Evolutionary conservation across 2,797 vertebrate species (phyloP).

Genomic region (Halcyon badia): DNA sequence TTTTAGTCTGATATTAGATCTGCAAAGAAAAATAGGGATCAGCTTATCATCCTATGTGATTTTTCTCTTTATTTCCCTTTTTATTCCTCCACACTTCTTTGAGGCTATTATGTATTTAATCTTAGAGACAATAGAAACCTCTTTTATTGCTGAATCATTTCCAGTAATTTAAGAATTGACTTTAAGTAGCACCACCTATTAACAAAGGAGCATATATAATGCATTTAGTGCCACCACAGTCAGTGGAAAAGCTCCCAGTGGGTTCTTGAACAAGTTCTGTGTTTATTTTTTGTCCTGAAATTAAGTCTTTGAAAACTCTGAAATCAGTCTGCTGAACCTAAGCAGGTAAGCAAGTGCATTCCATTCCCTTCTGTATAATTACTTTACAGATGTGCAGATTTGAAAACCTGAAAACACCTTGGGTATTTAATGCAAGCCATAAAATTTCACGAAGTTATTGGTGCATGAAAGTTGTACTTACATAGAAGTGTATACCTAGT

Average conservation of each 20-base stretch:
- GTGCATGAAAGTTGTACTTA: background rate
- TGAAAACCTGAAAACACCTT: constrained; percentile 32
- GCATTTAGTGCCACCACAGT: background rate
- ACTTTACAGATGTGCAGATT: constrained; percentile 28
- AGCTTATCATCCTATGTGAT: background rate
- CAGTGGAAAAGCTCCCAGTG: background rate
- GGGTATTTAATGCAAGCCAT: background rate
- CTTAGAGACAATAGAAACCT: background rate
- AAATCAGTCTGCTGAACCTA: constrained; percentile 2
- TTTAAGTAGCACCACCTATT: constrained; percentile 23
- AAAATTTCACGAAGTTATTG: background rate
- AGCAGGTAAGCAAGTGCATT: constrained; percentile 9
- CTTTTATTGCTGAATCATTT: background rate
- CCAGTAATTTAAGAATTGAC: constrained; percentile 18
- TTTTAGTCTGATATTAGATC: background rate
- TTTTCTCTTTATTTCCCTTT: background rate
- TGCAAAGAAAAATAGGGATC: background rate
- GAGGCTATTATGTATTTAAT: background rate
- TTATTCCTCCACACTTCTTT: background rate
- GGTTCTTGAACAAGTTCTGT: background rate
- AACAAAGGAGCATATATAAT: background rate
- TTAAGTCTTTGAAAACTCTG: constrained; percentile 6
- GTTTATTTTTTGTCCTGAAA: constrained; percentile 19
- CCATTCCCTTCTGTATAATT: constrained; percentile 41
- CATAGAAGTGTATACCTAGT: background rate